Base-by-base conservation (phyloP, 2,888 invertebrate genomes). In the Acanthopleura granulata region DNA sequence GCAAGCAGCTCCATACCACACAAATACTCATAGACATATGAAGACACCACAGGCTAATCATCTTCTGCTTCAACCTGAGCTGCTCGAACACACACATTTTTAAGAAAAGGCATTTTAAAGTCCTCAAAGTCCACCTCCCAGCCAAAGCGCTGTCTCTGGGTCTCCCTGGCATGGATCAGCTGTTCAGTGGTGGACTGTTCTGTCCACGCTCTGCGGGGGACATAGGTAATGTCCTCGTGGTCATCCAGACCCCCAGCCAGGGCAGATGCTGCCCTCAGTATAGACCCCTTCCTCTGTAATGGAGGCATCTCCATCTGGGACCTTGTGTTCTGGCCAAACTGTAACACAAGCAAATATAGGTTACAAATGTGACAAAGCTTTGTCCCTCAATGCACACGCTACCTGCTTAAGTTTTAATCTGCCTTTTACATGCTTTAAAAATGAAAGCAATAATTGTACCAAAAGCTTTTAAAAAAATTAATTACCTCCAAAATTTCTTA, bases 121-220 rank as follows among this genome's bases (percentile, higher is more conserved):
- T 89, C 89, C 16, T 82, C 81, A 76, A 91, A 91, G 81, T 91
- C 91, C 25, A 90, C 88, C 74, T 89, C 87, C 90, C 90, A 91
- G 22, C 89, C 89, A 79, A 86, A 90, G 27, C 89, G 81, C 3
- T 90, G 86, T 22, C 91, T 76, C 27, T 82, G 81, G 0, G 83
- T 76, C 61, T 81, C 84, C 74, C 86, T 86, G 12, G 87, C 84
- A 0, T 77, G 72, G 1, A 91, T 82, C 27, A 90, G 84, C 72
- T 90, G 86, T 62, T 84, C 76, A 1, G 90, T 89, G 40, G 85
- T 87, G 25, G 85, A 80, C 78, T 89, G 88, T 75, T 87, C 83
- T n/a, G 89, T 90, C 90, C 90, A 90, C 16, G 85, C 85, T 77
- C 85, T 87, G 9, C 83, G 81, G 9, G 89, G 90, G 0, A 79